Evolutionary conservation across 2,113 vertebrate species (phyloP).

Genomic region (Camarhynchus parvulus): DNA sequence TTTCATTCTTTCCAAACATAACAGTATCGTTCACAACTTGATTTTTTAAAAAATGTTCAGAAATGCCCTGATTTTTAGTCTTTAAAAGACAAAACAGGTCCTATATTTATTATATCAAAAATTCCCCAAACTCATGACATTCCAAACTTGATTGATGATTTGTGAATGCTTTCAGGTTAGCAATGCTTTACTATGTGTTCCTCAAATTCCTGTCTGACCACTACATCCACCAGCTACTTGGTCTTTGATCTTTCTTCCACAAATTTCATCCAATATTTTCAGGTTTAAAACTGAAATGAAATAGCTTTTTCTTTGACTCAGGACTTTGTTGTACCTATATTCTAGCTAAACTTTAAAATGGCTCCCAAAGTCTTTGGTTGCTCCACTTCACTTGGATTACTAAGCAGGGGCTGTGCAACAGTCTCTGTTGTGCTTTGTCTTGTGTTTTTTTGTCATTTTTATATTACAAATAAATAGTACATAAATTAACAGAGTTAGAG

Average conservation of each 20-base stretch:
- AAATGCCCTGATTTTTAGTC: neutral
- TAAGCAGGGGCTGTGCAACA: neutral
- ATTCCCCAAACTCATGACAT: conserved; percentile 16
- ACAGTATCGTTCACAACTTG: neutral
- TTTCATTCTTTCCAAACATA: conserved; percentile 48
- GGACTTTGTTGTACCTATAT: neutral
- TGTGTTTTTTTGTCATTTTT: neutral
- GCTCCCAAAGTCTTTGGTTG: neutral
- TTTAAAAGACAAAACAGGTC: conserved; percentile 27
- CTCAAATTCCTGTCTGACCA: conserved; percentile 11
- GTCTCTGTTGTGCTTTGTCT: neutral
- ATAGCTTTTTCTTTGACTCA: neutral
- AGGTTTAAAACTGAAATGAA: neutral
- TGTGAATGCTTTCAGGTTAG: conserved; percentile 15
- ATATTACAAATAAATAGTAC: neutral
- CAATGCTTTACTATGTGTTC: neutral
- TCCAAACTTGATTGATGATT: conserved; percentile 29
- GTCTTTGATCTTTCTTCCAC: conserved; percentile 22
- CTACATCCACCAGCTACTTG: neutral
- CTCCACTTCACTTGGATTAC: neutral
- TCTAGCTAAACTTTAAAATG: neutral
- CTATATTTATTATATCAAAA: conserved; percentile 39
- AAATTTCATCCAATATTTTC: neutral
- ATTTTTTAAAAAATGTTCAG: neutral
- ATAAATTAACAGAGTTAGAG: neutral